A percentile compares a stretch with the other conserved stretches of the same genome.
Conservation (phyloP, 2,888 invertebrate species). For the Halictus quadricinctus region DNA sequence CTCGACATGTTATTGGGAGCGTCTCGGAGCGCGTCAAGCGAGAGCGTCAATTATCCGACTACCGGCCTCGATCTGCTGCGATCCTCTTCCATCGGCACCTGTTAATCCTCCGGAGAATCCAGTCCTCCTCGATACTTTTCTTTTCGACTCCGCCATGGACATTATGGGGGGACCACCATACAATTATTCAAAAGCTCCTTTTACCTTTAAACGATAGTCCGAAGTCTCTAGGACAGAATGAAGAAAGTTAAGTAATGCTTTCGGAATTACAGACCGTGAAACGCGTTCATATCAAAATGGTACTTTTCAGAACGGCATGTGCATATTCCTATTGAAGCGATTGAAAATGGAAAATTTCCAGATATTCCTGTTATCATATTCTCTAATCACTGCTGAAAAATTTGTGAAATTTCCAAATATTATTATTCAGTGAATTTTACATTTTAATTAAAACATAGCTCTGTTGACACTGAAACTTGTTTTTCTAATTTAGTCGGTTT, state of each 20-base stretch:
- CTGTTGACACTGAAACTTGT: neutral
- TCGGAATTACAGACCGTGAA: neutral
- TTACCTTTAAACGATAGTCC: neutral
- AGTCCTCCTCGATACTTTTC: neutral
- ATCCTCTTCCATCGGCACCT: constrained; percentile 30
- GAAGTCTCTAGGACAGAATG: neutral
- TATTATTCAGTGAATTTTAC: neutral
- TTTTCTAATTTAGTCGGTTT: too few relatives aligned
- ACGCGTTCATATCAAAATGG: neutral
- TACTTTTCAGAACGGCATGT: neutral
- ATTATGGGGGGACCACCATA: neutral
- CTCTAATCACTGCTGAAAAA: neutral
- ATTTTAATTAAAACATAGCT: neutral
- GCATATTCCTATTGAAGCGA: neutral
- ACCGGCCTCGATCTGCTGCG: constrained; percentile 24
- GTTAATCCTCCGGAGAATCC: constrained; percentile 23
- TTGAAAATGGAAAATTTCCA: neutral
- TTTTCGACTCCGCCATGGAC: neutral
- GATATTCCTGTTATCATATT: too few relatives aligned
- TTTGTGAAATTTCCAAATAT: neutral
- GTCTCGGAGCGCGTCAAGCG: constrained; percentile 44
- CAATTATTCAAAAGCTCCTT: neutral
- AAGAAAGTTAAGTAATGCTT: neutral
- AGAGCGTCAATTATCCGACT: constrained; percentile 61
- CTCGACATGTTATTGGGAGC: constrained; percentile 57